Base-by-base conservation (phyloP, 1,140 invertebrate species). In the Paraescarpia echinospica region DNA sequence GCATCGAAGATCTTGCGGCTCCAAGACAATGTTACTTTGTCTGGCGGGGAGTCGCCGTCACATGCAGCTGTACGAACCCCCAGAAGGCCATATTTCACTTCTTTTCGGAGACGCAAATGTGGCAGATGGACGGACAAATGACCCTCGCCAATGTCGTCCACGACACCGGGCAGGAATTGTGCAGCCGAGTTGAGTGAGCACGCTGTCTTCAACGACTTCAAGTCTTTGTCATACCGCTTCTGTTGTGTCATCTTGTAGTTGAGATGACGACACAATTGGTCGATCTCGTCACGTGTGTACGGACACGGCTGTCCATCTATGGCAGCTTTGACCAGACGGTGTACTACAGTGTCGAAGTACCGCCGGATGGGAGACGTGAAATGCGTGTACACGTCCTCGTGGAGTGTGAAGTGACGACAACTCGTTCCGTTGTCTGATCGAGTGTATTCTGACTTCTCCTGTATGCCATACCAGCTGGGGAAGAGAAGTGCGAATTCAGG, bases 241-340 rank as follows among this genome's bases (percentile, higher is more conserved):
- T 92, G 92, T 94, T 95, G 18, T 94, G 92, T 59, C 92, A 89
- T 18, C 33, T 34, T 92, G 94, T 95, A 33, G 95, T 89, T 41
- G 91, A 89, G 22, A 35, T 91, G 31, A 95, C 93, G 31, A 95
- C 95, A 33, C 91, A 48, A 31, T 91, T 8, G 18, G 48, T 93
- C 48, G 8, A 51, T 51, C 48, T 51, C 93, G 34, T 89, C 59
- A 91, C 88, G 77, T 33, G 89, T 88, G 35, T 93, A 93, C 27
- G 35, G 35, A n/a, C n/a, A n/a, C n/a, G n/a, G n/a, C n/a, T n/a
- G n/a, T n/a, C n/a, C n/a, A n/a, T n/a, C n/a, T n/a, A n/a, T n/a
- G n/a, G n/a, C n/a, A n/a, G n/a, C n/a, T n/a, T n/a, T n/a, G n/a
- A n/a, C n/a, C n/a, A n/a, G n/a, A n/a, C n/a, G n/a, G n/a, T n/a